These are phyloP conservation scores for Prenolepis imparis DNA, from an alignment of 2,888 invertebrate genomes.

Conservation along the genomic window DNA sequence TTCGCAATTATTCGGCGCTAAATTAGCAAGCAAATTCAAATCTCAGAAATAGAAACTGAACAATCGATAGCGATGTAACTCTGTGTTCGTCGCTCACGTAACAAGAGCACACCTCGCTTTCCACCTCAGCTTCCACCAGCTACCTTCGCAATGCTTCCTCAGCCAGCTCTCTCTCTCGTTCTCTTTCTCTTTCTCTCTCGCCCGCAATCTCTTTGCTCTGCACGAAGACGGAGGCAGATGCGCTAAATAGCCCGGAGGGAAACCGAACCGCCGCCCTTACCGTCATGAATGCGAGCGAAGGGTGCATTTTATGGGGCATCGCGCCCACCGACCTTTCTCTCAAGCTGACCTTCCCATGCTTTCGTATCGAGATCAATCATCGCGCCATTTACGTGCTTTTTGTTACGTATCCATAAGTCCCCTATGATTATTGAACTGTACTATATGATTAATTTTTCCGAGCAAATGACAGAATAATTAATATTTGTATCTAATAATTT, in stretches of 20 bases:
- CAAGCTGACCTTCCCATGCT: conserved; percentile 57
- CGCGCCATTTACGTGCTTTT: conserved; percentile 30
- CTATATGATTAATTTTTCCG: neutral
- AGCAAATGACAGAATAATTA: neutral
- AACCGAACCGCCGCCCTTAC: conserved; percentile 74
- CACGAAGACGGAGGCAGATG: conserved; percentile 81
- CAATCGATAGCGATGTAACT: conserved; percentile 59
- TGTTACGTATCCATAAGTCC: neutral
- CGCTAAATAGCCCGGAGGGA: conserved; percentile 84
- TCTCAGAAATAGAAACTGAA: conserved; percentile 60
- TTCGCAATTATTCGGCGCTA: neutral
- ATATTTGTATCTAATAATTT: neutral
- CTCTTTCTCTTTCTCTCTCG: conserved; percentile 19
- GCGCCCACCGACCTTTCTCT: conserved; percentile 56
- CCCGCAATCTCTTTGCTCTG: conserved; percentile 55
- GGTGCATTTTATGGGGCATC: conserved; percentile 75
- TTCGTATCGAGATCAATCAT: conserved; percentile 70
- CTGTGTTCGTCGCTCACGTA: conserved; percentile 65
- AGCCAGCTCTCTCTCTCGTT: neutral
- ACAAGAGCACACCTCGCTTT: conserved; percentile 55
- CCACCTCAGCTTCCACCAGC: conserved; percentile 39
- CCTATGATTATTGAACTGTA: conserved; percentile 1
- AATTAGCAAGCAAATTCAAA: conserved; percentile 66
- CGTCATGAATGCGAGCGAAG: conserved; percentile 70
- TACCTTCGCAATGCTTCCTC: neutral